These are phyloP conservation scores for Trinorchestia longiramus DNA, from an alignment of 1,140 invertebrate genomes.

Conservation along the genomic window DNA sequence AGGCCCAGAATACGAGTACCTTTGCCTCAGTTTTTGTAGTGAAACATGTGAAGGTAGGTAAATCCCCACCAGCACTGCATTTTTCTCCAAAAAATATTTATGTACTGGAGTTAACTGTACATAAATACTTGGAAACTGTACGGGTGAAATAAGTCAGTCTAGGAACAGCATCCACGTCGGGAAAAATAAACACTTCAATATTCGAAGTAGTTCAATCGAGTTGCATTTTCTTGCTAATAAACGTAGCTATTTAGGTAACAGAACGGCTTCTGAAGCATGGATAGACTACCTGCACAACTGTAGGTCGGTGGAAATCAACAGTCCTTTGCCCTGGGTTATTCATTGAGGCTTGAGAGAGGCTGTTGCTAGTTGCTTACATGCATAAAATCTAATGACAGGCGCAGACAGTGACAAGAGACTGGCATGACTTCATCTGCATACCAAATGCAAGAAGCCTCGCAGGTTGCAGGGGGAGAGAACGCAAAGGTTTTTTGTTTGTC, in stretches of 20 bases:
- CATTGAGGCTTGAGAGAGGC: not conserved
- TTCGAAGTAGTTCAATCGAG: not conserved
- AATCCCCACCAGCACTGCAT: too few species aligned
- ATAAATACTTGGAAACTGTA: not conserved
- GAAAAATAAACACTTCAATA: not conserved
- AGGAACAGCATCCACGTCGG: not conserved
- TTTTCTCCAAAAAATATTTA: too few species aligned
- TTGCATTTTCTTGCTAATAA: not conserved
- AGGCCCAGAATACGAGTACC: too few species aligned
- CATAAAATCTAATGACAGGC: conserved; percentile 8
- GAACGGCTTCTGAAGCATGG: not conserved
- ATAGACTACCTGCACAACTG: not conserved
- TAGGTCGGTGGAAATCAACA: not conserved
- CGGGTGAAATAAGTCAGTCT: not conserved
- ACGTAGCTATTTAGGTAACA: not conserved
- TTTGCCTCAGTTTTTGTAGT: too few species aligned
- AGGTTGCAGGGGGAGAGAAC: not conserved
- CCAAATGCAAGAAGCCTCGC: not conserved
- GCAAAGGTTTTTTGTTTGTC: not conserved
- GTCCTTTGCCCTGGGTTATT: not conserved
- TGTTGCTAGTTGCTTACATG: not conserved
- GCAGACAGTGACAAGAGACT: not conserved
- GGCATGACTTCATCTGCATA: not conserved
- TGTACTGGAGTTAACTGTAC: too few species aligned
- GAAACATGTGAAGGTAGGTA: too few species aligned